phyloP scores from a whole-genome alignment of 2,888 invertebrate genomes.

The Vanessa cardui region DNA sequence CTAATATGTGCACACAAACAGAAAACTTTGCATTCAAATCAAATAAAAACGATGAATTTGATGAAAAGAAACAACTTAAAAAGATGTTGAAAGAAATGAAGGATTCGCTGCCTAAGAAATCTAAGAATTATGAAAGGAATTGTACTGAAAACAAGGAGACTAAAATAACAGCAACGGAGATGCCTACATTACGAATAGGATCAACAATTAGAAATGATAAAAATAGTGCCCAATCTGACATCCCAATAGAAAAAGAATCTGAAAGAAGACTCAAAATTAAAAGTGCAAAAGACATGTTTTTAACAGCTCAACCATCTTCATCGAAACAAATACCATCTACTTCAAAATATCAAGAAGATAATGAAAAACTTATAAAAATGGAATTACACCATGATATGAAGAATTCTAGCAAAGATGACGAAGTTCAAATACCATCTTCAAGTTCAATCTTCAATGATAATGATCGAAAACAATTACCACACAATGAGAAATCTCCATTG shows the following conservation, averaged over 20 bases:
- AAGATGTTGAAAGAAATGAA: constrained; percentile 91
- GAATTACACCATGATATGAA: not conserved
- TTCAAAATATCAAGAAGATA: constrained; percentile 6
- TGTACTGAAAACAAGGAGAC: constrained; percentile 34
- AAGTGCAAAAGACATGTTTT: constrained; percentile 32
- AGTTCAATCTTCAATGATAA: not conserved
- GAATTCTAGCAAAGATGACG: not conserved
- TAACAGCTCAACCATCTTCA: constrained; percentile 23
- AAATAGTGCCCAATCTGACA: constrained; percentile 4
- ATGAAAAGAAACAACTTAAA: constrained; percentile 84
- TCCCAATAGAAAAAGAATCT: not conserved
- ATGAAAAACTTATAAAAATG: not conserved
- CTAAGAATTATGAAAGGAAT: constrained; percentile 60
- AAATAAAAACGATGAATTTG: constrained; percentile 40
- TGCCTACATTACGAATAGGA: constrained; percentile 69
- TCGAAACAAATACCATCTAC: constrained; percentile 25
- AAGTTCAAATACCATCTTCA: too few species aligned
- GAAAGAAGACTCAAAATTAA: not conserved
- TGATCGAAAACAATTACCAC: not conserved
- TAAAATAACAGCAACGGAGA: constrained; percentile 51
- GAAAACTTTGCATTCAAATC: constrained; percentile 38
- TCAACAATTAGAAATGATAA: constrained; percentile 37
- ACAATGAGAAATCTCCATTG: not conserved
- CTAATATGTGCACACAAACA: constrained; percentile 58
- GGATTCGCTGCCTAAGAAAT: constrained; percentile 86